Percentiles rank a stretch among this genome's conserved stretches.
These are phyloP conservation scores for Melopsittacus undulatus DNA, from an alignment of 2,797 vertebrate species.

Conservation along the genomic window DNA sequence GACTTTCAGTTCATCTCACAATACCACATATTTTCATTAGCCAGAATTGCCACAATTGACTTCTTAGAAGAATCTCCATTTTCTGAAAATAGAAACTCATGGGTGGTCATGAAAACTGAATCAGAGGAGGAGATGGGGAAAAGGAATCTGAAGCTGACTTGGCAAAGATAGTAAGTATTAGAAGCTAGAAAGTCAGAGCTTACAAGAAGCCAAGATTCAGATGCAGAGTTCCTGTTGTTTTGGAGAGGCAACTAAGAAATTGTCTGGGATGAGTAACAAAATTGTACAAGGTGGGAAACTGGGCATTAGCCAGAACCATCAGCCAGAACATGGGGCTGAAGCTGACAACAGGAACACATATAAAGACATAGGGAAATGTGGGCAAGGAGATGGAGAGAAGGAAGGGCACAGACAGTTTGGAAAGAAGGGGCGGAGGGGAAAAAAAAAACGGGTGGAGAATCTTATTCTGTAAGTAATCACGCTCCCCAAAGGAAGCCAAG, in stretches of 20 bases:
- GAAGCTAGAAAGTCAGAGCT: not conserved
- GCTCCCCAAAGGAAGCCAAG: not conserved
- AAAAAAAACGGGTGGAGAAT: not conserved
- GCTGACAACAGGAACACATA: not conserved
- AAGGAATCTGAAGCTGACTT: not conserved
- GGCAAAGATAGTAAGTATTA: not conserved
- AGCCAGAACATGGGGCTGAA: not conserved
- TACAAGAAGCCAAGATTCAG: not conserved
- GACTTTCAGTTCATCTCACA: not conserved
- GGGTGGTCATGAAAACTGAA: not conserved
- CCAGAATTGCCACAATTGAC: not conserved
- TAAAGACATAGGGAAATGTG: not conserved
- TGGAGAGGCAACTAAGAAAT: not conserved
- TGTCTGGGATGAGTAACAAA: not conserved
- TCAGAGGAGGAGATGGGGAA: not conserved
- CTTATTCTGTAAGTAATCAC: not conserved
- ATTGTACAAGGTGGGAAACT: not conserved
- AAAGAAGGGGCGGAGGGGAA: not conserved
- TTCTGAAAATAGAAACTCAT: conserved; percentile 39
- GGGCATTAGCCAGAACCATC: not conserved
- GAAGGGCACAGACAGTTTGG: not conserved
- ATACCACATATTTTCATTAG: not conserved
- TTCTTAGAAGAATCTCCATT: not conserved
- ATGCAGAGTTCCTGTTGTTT: not conserved
- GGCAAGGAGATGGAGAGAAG: not conserved